Conservation (phyloP, 2,797 vertebrate species). For the Tenualosa thibaudeaui region DNA sequence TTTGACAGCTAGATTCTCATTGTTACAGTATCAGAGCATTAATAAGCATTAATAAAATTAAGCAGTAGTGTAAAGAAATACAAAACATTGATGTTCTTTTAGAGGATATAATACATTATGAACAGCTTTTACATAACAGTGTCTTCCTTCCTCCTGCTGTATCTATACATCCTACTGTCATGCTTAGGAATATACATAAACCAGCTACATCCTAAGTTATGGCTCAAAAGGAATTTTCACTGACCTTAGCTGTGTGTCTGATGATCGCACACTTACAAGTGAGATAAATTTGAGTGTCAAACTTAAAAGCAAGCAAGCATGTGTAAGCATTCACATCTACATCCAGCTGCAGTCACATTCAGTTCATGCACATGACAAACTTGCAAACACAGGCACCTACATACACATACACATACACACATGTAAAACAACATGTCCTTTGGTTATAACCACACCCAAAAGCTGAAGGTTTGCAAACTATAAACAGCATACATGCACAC, state of each 20-base stretch:
- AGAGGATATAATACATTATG: neutral
- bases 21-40: neutral
- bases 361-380: neutral
- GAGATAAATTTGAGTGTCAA: neutral
- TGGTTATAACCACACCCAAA: neutral
- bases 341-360: neutral
- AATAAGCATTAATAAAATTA: too few relatives aligned
- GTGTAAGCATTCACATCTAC: neutral
- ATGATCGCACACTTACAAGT: neutral
- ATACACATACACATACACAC: constrained; percentile 21
- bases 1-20: neutral
- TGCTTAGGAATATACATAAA: neutral
- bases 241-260: neutral
- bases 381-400: neutral
- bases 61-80: neutral
- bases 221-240: neutral
- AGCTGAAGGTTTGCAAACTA: too few relatives aligned
- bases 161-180: neutral
- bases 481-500: neutral
- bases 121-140: neutral
- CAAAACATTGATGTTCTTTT: neutral
- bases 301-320: neutral
- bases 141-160: neutral
- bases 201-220: neutral
- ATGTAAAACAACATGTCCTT: neutral